These are phyloP conservation scores for Calosoma granatense DNA, from an alignment of 1,140 invertebrate genomes.

Conservation along the genomic window DNA sequence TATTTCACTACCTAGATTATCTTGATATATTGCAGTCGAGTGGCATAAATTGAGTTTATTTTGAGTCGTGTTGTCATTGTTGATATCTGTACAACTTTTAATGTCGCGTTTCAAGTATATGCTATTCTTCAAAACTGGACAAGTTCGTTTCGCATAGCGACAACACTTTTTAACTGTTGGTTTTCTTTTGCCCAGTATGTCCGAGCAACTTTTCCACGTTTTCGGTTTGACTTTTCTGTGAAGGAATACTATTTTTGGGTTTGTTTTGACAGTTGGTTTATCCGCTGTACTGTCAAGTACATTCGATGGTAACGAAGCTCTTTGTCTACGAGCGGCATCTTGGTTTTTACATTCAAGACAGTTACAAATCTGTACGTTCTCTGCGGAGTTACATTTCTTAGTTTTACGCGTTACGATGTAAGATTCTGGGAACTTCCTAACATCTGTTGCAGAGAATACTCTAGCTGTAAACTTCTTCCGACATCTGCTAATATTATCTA, in stretches of 20 bases:
- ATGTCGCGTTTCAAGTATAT: conserved; percentile 15
- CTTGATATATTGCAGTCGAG: background rate
- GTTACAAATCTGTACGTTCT: background rate
- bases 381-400: conserved; percentile 1
- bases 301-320: background rate
- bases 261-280: conserved; percentile 9
- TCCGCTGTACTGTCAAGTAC: background rate
- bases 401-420: conserved; percentile 26
- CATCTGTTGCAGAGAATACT: background rate
- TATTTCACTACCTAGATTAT: background rate
- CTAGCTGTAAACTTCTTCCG: conserved; percentile 18
- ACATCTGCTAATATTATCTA: conserved; percentile 25
- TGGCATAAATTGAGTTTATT: background rate
- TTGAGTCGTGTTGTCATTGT: conserved; percentile 16
- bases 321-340: background rate
- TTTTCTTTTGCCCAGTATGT: conserved; percentile 20
- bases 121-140: conserved; percentile 23
- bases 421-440: conserved; percentile 30
- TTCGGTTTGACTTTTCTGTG: conserved; percentile 27
- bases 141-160: conserved; percentile 29
- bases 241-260: conserved; percentile 24
- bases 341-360: conserved; percentile 1
- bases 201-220: conserved; percentile 33
- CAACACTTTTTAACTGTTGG: conserved; percentile 31
- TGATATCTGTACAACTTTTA: conserved; percentile 26